Base-by-base conservation (phyloP, 2,888 invertebrate genomes). In the Druceiella hillmani region DNA sequence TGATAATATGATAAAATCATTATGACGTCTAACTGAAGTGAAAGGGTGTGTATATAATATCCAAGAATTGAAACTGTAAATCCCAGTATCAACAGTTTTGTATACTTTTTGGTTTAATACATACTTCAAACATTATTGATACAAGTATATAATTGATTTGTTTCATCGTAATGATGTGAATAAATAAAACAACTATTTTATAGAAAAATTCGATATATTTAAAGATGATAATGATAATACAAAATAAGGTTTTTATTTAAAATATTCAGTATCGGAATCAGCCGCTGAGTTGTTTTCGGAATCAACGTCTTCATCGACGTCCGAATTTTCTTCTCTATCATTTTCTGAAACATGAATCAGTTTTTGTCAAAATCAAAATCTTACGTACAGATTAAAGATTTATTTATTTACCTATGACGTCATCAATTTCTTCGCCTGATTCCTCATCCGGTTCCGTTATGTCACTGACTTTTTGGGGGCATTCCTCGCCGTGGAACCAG, bases 401-500 rank as follows among this genome's bases (percentile, higher is more conserved):
- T 42, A 41, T 42, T 38, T 35, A 38, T 42, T 42, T 38, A 41
- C 42, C 38, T 25, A 36, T 35, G 32, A 42, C 42, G 38, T 42
- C 34, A 32, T 42, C 38, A 39, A 9, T 17, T 32, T 43, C 43
- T 43, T 45, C 42, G 40, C 41, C 39, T 38, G 43, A 43, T 45
- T 45, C 43, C 38, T 26, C 43, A 44, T 40, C 44, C 40, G 40
- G 35, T 45, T 33, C 45, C 34, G 40, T 42, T 42, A 45, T 42
- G 40, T 47, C 42, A 46, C 35, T 26, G 36, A 45, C 44, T 39
- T 44, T 47, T 43, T 40, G 33, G 41, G 44, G 46, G 38, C 44
- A 47, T 48, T 50, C 44, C 44, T 48, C 48, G 41, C 47, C 48
- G 43, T 47, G 42, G 24, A 47, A 50, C 46, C 50, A 50, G 31